Conservation (phyloP, 2,113 vertebrate species). For the Oreochromis tanganicae region DNA sequence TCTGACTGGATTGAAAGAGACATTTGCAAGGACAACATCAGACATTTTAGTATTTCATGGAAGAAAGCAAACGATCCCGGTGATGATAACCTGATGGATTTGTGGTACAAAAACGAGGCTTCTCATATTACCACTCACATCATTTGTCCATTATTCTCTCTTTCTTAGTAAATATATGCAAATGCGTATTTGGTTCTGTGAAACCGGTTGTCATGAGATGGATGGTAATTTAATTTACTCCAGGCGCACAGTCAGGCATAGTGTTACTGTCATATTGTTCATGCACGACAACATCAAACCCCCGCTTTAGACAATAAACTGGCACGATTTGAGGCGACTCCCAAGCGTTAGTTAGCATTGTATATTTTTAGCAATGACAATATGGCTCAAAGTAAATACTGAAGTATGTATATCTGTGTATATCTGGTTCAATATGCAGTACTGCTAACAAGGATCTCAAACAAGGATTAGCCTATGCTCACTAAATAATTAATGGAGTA, state of each 20-base stretch:
- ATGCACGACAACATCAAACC: conserved; percentile 6
- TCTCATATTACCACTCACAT: conserved; percentile 32
- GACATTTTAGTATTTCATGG: conserved; percentile 29
- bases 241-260: neutral
- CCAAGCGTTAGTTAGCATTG: neutral
- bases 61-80: conserved; percentile 14
- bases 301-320: neutral
- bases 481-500: neutral
- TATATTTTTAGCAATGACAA: neutral
- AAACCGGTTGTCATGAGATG: neutral
- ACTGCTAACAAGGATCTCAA: neutral
- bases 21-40: conserved; percentile 58
- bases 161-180: neutral
- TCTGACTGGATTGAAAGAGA: conserved; percentile 45
- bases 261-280: neutral
- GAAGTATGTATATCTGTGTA: neutral
- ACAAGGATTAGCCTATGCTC: neutral
- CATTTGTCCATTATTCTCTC: neutral
- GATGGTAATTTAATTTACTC: conserved; percentile 1
- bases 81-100: conserved; percentile 49
- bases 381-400: neutral
- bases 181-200: neutral
- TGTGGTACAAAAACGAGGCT: conserved; percentile 15
- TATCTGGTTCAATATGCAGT: neutral
- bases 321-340: neutral